A percentile compares a stretch with the other conserved stretches of the same genome.
Conservation (phyloP, 1,140 invertebrate genomes). For the Leguminivora glycinivorella region DNA sequence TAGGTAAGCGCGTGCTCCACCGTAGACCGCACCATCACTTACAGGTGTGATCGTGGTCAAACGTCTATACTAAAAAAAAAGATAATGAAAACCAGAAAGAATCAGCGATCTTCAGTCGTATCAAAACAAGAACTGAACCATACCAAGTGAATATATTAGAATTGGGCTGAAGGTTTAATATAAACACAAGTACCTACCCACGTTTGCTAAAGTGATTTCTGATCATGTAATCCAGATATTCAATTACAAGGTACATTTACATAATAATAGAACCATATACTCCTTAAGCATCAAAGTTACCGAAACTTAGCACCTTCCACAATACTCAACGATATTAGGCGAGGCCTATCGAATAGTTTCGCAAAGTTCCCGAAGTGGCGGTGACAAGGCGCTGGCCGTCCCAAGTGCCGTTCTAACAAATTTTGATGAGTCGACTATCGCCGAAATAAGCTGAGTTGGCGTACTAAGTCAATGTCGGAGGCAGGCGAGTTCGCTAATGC, state of each 20-base stretch:
- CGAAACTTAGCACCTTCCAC: neutral
- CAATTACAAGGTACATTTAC: neutral
- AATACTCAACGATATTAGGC: constrained; percentile 10
- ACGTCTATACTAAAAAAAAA: too few species aligned
- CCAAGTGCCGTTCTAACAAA: constrained; percentile 10
- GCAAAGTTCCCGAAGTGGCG: constrained; percentile 1
- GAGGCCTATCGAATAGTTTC: constrained; percentile 14
- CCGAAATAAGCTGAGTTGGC: constrained; percentile 33
- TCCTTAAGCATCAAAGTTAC: neutral
- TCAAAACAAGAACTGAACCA: too few species aligned
- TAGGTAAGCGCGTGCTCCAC: too few species aligned
- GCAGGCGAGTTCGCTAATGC: constrained; percentile 39
- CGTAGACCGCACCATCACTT: too few species aligned
- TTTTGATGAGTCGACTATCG: constrained; percentile 2
- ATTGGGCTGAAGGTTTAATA: too few species aligned
- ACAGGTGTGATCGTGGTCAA: too few species aligned
- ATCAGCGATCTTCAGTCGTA: too few species aligned
- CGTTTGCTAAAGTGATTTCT: neutral
- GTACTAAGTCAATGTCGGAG: constrained; percentile 45
- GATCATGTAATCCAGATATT: neutral
- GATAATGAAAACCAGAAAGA: too few species aligned
- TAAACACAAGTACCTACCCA: neutral
- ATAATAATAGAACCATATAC: constrained; percentile 3
- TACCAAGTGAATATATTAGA: too few species aligned
- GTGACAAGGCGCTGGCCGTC: neutral